A percentile compares a stretch with the other conserved stretches of the same genome.
Evolutionary conservation across 2,888 invertebrate genomes (phyloP).

Genomic region (Limnephilus lunatus): DNA sequence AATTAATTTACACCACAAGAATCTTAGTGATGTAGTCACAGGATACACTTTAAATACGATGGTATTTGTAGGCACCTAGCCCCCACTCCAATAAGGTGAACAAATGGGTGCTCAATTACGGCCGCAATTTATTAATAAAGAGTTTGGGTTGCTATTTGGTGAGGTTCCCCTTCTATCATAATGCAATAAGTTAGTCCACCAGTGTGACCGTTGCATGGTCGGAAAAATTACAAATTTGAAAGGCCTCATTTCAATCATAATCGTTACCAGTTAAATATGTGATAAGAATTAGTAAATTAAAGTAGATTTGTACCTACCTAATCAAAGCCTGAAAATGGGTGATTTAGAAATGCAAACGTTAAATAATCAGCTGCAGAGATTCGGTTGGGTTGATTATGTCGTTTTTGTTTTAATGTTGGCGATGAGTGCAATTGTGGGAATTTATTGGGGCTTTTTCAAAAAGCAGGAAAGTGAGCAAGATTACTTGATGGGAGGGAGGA

Average conservation of each 20-base stretch:
- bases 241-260: neutral
- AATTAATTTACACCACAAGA: neutral
- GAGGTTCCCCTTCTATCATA: conserved; percentile 57
- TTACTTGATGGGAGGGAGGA: conserved; percentile 88
- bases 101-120: conserved; percentile 58
- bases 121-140: conserved; percentile 65
- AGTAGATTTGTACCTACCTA: neutral
- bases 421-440: conserved; percentile 86
- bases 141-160: conserved; percentile 63
- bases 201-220: conserved; percentile 39
- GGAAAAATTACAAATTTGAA: neutral
- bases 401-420: conserved; percentile 87
- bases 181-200: conserved; percentile 57
- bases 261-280: neutral
- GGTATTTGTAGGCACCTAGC: neutral
- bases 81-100: conserved; percentile 38
- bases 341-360: conserved; percentile 73
- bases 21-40: neutral
- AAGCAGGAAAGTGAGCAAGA: conserved; percentile 81
- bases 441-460: conserved; percentile 89
- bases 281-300: neutral
- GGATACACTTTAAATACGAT: neutral
- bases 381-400: conserved; percentile 86
- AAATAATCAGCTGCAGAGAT: conserved; percentile 79
- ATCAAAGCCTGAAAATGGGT: conserved; percentile 52